Evolutionary conservation across 2,797 vertebrate genomes (phyloP).

Genomic region (Semotilus atromaculatus): DNA sequence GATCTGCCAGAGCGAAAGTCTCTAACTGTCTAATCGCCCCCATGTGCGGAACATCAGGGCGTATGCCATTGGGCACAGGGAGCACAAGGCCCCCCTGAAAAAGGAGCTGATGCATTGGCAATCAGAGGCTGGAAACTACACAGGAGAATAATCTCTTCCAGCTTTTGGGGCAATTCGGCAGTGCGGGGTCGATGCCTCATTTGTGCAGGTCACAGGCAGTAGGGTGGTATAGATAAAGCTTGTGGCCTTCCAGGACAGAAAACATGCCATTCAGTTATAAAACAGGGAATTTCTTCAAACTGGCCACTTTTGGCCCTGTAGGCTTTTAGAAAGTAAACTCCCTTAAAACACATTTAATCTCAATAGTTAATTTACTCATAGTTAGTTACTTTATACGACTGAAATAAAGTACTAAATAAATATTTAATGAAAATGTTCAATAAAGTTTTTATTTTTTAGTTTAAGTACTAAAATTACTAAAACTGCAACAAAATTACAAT

Average conservation of each 20-base stretch:
- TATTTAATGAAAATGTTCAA: no score
- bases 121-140: slow-evolving; percentile 76
- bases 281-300: background rate
- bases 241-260: slow-evolving; percentile 59
- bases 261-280: background rate
- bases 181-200: slow-evolving; percentile 60
- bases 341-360: background rate
- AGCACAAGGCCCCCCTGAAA: slow-evolving; percentile 57
- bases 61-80: slow-evolving; percentile 72
- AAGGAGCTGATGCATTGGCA: slow-evolving; percentile 68
- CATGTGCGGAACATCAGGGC: slow-evolving; percentile 76
- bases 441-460: background rate
- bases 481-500: background rate
- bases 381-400: no score
- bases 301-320: background rate
- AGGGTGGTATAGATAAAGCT: slow-evolving; percentile 57
- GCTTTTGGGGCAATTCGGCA: slow-evolving; percentile 75
- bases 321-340: background rate
- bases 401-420: no score
- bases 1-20: slow-evolving; percentile 68
- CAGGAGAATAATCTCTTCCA: slow-evolving; percentile 81
- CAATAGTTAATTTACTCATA: no score
- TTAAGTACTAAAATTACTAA: background rate
- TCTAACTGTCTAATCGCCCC: slow-evolving; percentile 74
- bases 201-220: slow-evolving; percentile 72